A percentile compares a stretch with the other conserved stretches of the same genome.
These are phyloP conservation scores for Bryconaethiops microstoma DNA, from an alignment of 2,797 vertebrate genomes.

Conservation along the genomic window DNA sequence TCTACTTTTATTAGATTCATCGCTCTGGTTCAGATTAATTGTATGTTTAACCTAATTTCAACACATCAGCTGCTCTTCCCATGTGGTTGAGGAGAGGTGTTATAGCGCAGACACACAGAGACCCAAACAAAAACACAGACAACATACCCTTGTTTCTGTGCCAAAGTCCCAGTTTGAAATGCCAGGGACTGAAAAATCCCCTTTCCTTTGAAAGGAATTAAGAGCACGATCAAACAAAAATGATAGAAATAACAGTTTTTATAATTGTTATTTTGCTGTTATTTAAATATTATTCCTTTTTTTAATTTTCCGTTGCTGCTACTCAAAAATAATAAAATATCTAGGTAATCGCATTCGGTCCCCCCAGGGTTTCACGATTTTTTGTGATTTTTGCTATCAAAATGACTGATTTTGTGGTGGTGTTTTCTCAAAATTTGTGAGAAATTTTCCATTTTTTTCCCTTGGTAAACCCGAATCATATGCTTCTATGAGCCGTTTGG, in stretches of 20 bases:
- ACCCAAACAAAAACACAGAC: constrained; percentile 29
- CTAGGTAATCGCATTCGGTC: too few relatives aligned
- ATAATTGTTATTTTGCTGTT: neutral
- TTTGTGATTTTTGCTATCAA: too few relatives aligned
- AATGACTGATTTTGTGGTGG: too few relatives aligned
- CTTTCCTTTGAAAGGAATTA: neutral
- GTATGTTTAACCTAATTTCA: constrained; percentile 5
- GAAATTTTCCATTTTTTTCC: too few relatives aligned
- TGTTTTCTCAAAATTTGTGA: too few relatives aligned
- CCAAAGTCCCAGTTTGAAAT: neutral
- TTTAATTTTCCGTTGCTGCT: neutral
- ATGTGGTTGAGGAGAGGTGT: constrained; percentile 31
- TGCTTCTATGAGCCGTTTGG: too few relatives aligned
- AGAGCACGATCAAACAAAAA: too few relatives aligned
- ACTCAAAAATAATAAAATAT: neutral
- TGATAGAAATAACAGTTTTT: neutral
- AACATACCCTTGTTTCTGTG: neutral
- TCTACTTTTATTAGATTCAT: neutral
- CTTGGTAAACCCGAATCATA: too few relatives aligned
- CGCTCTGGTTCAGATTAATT: neutral
- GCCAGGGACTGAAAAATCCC: neutral
- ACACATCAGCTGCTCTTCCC: constrained; percentile 20
- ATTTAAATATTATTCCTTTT: neutral
- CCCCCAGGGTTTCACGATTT: too few relatives aligned
- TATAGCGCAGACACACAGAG: neutral